A percentile compares a stretch with the other conserved stretches of the same genome.
Evolutionary conservation across 2,888 invertebrate species (phyloP).

Genomic region (Bembecia ichneumoniformis): DNA sequence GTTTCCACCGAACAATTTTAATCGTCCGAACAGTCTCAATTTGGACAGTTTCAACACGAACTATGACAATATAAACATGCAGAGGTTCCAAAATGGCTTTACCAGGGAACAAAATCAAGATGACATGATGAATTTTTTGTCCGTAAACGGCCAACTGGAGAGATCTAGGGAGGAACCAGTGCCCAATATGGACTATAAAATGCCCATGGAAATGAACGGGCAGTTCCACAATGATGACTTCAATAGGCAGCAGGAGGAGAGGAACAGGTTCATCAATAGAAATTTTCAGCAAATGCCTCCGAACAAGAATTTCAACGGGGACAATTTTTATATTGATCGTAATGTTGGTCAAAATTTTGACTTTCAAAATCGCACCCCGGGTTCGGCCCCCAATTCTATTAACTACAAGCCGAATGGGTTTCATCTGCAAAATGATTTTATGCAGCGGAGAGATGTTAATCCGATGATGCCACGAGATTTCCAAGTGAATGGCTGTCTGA

Average conservation of each 20-base stretch:
- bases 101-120: constrained; percentile 46
- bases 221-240: constrained; percentile 46
- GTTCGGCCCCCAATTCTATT: constrained; percentile 27
- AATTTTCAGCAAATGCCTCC: constrained; percentile 37
- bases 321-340: constrained; percentile 34
- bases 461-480: constrained; percentile 42
- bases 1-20: constrained; percentile 40
- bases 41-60: constrained; percentile 47
- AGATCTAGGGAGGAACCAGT: constrained; percentile 37
- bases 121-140: constrained; percentile 49
- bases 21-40: constrained; percentile 53
- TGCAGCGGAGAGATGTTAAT: constrained; percentile 45
- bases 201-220: constrained; percentile 46
- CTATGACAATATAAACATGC: constrained; percentile 33
- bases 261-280: constrained; percentile 48
- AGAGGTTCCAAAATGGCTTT: constrained; percentile 32
- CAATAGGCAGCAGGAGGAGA: constrained; percentile 37
- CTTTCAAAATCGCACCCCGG: constrained; percentile 37
- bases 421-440: constrained; percentile 43
- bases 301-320: constrained; percentile 40
- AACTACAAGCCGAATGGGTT: constrained; percentile 54
- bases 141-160: constrained; percentile 43
- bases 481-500: constrained; percentile 28
- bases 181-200: constrained; percentile 46
- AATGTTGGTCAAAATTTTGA: constrained; percentile 47